Evolutionary conservation across 2,888 invertebrate species (phyloP).

Genomic region (Agriotes lineatus): DNA sequence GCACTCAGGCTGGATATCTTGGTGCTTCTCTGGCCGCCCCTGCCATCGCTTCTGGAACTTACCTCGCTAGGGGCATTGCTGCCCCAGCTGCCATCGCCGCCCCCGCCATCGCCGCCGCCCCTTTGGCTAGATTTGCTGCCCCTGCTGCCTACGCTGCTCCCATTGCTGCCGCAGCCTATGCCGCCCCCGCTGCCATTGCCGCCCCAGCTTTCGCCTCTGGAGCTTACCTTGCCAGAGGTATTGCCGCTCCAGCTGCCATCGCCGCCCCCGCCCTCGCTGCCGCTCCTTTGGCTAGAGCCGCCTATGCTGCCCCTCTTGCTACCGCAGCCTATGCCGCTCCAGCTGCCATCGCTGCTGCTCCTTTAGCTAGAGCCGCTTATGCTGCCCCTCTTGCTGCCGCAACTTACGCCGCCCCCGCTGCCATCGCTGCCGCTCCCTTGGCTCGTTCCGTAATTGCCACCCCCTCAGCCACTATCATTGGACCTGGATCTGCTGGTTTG

Average conservation of each 20-base stretch:
- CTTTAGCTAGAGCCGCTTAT: constrained; percentile 8
- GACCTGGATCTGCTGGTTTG: constrained; percentile 22
- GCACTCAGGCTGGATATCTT: constrained; percentile 36
- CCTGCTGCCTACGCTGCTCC: neutral
- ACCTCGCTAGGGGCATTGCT: neutral
- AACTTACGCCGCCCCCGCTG: constrained; percentile 25
- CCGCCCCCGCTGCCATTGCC: neutral
- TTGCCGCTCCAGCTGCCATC: neutral
- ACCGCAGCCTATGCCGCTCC: neutral
- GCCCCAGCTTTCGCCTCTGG: neutral
- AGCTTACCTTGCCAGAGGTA: neutral
- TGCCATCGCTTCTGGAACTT: neutral
- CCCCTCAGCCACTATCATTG: constrained; percentile 13
- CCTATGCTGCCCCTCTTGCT: neutral
- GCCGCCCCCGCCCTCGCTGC: neutral
- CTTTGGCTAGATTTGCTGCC: neutral
- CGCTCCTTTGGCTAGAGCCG: neutral
- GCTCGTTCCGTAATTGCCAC: no score
- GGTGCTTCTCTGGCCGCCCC: constrained; percentile 29
- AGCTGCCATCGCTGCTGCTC: constrained; percentile 21
- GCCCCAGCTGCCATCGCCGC: neutral
- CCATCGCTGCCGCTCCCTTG: constrained; percentile 29
- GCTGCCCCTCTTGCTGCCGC: constrained; percentile 17
- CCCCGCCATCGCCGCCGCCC: no score
- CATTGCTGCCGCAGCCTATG: neutral